These are phyloP conservation scores for Spicauda simplicius DNA, from an alignment of 2,888 invertebrate species.

Conservation along the genomic window DNA sequence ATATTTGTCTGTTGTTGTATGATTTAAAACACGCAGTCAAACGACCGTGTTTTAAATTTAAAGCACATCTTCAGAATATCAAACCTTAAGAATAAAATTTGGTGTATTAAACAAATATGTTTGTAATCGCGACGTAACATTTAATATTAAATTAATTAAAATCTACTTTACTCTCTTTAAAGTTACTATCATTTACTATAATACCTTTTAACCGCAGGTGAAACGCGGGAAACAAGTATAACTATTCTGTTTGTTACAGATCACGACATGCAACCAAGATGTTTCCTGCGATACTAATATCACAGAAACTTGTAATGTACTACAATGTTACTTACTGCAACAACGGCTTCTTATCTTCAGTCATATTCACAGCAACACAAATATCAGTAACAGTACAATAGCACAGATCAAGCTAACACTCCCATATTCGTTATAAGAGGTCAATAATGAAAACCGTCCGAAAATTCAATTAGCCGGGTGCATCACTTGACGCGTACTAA, in stretches of 20 bases:
- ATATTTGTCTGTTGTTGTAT: too few species aligned
- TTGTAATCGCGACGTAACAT: too few species aligned
- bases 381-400: slow-evolving; percentile 18
- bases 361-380: slow-evolving; percentile 51
- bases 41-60: too few species aligned
- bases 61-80: too few species aligned
- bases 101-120: too few species aligned
- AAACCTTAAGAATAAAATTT: too few species aligned
- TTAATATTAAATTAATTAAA: too few species aligned
- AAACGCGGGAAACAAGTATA: background rate
- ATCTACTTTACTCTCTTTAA: too few species aligned
- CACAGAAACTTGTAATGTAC: background rate
- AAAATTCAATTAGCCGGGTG: slow-evolving; percentile 39
- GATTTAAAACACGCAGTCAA: too few species aligned
- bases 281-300: background rate
- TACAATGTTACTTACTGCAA: slow-evolving; percentile 60
- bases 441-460: slow-evolving; percentile 26
- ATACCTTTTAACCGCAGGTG: too few species aligned
- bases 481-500: slow-evolving; percentile 37
- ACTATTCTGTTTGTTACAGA: background rate
- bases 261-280: too few species aligned
- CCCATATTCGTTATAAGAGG: slow-evolving; percentile 16
- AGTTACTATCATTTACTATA: too few species aligned
- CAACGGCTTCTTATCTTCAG: slow-evolving; percentile 62
- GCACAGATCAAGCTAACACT: slow-evolving; percentile 26